These are phyloP conservation scores for Rhineura floridana DNA, from an alignment of 2,113 vertebrate genomes.

Conservation along the genomic window DNA sequence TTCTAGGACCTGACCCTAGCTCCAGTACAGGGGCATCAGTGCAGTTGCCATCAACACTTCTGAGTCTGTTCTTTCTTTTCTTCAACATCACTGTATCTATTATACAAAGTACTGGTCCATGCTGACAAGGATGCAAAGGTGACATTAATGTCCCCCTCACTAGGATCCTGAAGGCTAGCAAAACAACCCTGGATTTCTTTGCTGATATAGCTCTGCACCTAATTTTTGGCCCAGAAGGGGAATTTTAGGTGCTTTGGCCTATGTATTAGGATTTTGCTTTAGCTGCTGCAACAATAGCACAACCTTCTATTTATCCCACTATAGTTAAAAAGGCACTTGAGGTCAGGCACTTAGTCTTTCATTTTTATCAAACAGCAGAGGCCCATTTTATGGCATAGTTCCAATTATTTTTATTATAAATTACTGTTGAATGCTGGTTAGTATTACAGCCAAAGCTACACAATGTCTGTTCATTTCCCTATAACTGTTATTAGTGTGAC, in stretches of 20 bases:
- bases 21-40: background rate
- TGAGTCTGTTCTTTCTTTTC: background rate
- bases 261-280: background rate
- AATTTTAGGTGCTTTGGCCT: background rate
- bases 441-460: background rate
- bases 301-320: background rate
- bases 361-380: background rate
- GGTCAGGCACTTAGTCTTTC: background rate
- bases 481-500: background rate
- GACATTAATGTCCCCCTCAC: background rate
- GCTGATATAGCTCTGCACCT: background rate
- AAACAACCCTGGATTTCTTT: background rate
- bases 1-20: background rate
- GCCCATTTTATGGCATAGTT: background rate
- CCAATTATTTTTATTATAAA: background rate
- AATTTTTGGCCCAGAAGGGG: background rate
- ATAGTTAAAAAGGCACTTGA: background rate
- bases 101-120: background rate
- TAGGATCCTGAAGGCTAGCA: too few relatives aligned
- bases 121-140: background rate
- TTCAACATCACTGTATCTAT: background rate
- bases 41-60: too few relatives aligned
- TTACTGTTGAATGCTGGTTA: accelerated
- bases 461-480: background rate
- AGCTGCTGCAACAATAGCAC: background rate